Evolutionary conservation across 2,797 vertebrate genomes (phyloP), one percentile per base, ranked within the genome.

Genomic region (Astyanax mexicanus): DNA sequence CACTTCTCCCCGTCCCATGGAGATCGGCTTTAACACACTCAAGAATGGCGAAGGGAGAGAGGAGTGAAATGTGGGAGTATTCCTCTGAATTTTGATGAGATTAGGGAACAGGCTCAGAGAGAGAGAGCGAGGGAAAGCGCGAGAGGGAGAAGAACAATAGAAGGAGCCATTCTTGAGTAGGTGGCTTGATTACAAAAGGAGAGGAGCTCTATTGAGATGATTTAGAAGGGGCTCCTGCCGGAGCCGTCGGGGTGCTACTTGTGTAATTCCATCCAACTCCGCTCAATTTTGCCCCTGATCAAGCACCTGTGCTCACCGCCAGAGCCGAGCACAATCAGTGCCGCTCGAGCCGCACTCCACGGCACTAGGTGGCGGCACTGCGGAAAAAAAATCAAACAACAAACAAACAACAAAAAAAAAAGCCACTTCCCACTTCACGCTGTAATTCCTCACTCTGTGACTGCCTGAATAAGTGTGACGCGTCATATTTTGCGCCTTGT

Each of bases 41-140:
- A 65, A 54, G 83, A 84, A 86, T 88, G 86, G 69, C 72, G 84
- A 27, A 89, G 51, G 75, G 75, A 61, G 75, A 61, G 77, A 83
- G 40, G 6, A 81, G 81, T 75, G 82, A 90, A 87, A 91, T 89
- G 89, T 68, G 27, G 40, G 66, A 91, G 86, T 83, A 80, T 84
- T 81, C 85, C 80, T 77, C 67, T 84, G 90, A 91, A 92, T 92
- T 87, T 89, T 87, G 89, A 93, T 91, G 89, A 92, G 91, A 90
- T 51, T 75, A 84, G 88, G 88, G 90, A 88, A 69, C 84, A 84
- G 86, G 85, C 85, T 75, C 84, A 19, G 52, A 57, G 52, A 74
- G 55, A 42, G 55, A 64, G 55, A 42, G 55, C 64, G 71, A 76
- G 32, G 68, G 5, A 54, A 66, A 49, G 17, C 67, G 17, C 67